A percentile compares a stretch with the other conserved stretches of the same genome.
Conservation (phyloP, 2,113 vertebrate genomes). For the Alouatta palliata region DNA sequence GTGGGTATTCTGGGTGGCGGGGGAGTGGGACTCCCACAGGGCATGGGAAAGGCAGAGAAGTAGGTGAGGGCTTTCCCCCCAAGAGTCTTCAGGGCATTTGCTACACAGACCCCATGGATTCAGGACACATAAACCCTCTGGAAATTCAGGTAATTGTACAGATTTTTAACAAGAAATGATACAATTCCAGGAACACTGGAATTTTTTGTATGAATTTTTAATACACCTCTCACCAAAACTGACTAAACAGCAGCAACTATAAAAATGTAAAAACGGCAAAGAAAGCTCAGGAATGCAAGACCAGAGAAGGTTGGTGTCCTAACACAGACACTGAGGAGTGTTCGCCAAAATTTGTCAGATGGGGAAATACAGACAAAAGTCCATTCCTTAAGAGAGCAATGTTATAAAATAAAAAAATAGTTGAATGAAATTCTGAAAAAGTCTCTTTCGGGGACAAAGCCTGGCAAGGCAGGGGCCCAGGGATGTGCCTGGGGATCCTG, state of each 20-base stretch:
- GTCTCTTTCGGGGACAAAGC: not conserved
- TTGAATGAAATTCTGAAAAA: not conserved
- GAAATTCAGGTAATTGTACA: not conserved
- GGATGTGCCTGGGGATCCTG: rapidly evolving
- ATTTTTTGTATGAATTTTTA: not conserved
- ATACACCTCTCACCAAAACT: not conserved
- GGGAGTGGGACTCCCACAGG: not conserved
- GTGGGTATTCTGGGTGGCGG: rapidly evolving
- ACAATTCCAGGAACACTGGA: not conserved
- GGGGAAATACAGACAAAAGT: rapidly evolving
- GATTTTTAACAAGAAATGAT: not conserved
- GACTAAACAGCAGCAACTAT: not conserved
- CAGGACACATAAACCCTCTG: not conserved
- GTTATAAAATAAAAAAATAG: no score
- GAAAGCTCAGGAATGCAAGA: no score
- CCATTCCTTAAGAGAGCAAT: not conserved
- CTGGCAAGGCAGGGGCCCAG: rapidly evolving
- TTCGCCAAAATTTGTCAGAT: not conserved
- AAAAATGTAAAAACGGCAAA: not conserved
- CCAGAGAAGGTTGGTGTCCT: not conserved
- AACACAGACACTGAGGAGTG: rapidly evolving
- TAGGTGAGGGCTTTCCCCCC: no score
- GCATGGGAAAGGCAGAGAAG: not conserved
- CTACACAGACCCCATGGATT: rapidly evolving
- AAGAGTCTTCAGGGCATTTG: rapidly evolving